phyloP scores from a whole-genome alignment of 2,797 vertebrate genomes.

The Poeciliopsis turneri region DNA sequence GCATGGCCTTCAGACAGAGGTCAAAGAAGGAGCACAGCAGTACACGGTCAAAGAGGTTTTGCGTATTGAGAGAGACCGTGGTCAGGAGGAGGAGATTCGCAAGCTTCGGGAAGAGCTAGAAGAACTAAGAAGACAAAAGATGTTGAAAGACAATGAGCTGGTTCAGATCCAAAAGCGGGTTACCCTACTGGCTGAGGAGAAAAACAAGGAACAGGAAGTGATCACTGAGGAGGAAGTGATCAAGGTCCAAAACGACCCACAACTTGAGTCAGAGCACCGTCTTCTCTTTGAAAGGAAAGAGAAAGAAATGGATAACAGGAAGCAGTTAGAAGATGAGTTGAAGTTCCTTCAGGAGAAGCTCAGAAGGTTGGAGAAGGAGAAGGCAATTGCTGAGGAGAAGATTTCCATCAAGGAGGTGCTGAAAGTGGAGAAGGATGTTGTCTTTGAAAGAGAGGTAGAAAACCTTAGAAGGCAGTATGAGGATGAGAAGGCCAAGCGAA shows the following conservation, averaged over 20 bases:
- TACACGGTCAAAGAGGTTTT: conserved; percentile 95
- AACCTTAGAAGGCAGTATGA: conserved; percentile 88
- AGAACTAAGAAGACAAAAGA: conserved; percentile 87
- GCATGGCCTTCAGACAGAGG: conserved; percentile 84
- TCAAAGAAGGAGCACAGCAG: conserved; percentile 90
- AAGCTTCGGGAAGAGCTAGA: conserved; percentile 91
- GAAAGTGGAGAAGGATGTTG: conserved; percentile 93
- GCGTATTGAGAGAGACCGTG: conserved; percentile 91
- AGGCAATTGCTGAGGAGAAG: conserved; percentile 92
- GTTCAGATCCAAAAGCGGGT: conserved; percentile 86
- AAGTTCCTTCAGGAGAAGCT: conserved; percentile 90
- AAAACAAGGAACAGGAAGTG: conserved; percentile 87
- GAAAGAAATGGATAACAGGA: conserved; percentile 80
- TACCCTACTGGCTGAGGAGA: conserved; percentile 85
- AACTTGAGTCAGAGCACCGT: conserved; percentile 88
- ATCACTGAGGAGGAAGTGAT: conserved; percentile 92
- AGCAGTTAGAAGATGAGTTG: conserved; percentile 91
- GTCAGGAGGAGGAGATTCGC: conserved; percentile 89
- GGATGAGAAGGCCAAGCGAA: conserved; percentile 87
- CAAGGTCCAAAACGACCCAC: conserved; percentile 93
- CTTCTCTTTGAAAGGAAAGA: conserved; percentile 85
- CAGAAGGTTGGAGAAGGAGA: conserved; percentile 90
- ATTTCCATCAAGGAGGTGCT: conserved; percentile 95
- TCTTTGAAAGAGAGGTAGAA: conserved; percentile 88
- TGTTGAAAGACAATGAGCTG: conserved; percentile 87